Evolutionary conservation across 2,888 invertebrate species (phyloP), one percentile per base, ranked within the genome.

Genomic region (Deilephila elpenor): DNA sequence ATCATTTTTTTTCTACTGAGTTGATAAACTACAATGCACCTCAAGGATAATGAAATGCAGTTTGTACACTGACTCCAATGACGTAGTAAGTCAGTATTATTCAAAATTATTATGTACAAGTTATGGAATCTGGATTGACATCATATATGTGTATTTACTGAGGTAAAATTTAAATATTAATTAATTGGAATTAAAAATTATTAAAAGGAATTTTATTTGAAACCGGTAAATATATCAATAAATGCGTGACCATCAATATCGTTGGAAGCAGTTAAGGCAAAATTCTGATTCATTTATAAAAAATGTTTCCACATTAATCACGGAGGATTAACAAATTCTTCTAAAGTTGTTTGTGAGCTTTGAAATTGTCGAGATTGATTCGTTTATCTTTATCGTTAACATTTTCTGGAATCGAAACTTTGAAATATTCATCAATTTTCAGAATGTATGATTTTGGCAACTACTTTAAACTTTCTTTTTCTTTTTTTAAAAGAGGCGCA

Each of bases 291-390:
- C 37, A 3, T 64, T 44, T 62, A 51, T 25, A 51, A 51, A 44
- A 44, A 73, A 64, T 59, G 59, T 64, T 73, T 64, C 64, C n/a
- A 56, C 64, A 37, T 74, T 59, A 70, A 72, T 71, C 75, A 70
- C 34, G 20, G 53, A 60, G 70, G 25, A 51, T 67, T 67, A 67
- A 67, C 51, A 29, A 11, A 6, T 51, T 67, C 44, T 67, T 67
- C 6, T 25, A 14, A 25, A 67, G 25, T 6, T 5, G 44, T 44
- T 67, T 67, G 51, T 44, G 17, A 25, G 19, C 51, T 64, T 64
- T 51, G 67, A 67, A 51, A 44, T 51, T 51, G 25, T 67, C 44
- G 6, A 67, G 51, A 25, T 17, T 67, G 64, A 25, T 51, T 51
- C 3, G 44, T 67, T 67, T 51, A 29, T 44, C 51, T 67, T 67